Conservation (phyloP, 30 jellyfish, hydroid and myxozoan genomes). For the Catostylus mosaicus region DNA sequence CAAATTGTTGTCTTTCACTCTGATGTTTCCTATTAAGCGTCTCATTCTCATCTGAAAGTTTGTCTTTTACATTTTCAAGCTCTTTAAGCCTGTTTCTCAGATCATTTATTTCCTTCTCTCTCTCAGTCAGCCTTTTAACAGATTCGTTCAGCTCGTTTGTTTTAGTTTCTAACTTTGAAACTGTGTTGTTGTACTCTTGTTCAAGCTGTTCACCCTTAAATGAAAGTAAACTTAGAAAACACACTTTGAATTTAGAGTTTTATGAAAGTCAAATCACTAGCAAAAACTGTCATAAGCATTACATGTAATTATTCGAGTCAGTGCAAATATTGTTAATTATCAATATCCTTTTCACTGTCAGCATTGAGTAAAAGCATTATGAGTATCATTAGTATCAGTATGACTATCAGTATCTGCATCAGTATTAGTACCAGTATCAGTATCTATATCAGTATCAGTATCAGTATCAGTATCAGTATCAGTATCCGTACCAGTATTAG, state of each 20-base stretch:
- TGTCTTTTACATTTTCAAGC: conserved; percentile 62
- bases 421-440: neutral
- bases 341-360: too few species aligned
- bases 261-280: too few species aligned
- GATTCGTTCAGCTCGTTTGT: conserved; percentile 13
- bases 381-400: too few species aligned
- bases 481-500: neutral
- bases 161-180: conserved; percentile 4
- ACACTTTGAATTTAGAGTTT: too few species aligned
- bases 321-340: too few species aligned
- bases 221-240: too few species aligned
- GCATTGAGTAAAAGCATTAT: too few species aligned
- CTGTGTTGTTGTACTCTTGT: neutral
- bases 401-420: too few species aligned
- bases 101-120: conserved; percentile 48
- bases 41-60: conserved; percentile 71
- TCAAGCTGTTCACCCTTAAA: conserved; percentile 21
- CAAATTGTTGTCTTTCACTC: conserved; percentile 31
- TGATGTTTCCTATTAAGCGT: neutral
- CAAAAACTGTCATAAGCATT: too few species aligned
- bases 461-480: neutral
- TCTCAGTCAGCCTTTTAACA: neutral
- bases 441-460: neutral
- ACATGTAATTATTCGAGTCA: too few species aligned
- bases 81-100: neutral